Evolutionary conservation across 1,140 invertebrate species (phyloP).

Genomic region (Pseudobourletiella spinata): DNA sequence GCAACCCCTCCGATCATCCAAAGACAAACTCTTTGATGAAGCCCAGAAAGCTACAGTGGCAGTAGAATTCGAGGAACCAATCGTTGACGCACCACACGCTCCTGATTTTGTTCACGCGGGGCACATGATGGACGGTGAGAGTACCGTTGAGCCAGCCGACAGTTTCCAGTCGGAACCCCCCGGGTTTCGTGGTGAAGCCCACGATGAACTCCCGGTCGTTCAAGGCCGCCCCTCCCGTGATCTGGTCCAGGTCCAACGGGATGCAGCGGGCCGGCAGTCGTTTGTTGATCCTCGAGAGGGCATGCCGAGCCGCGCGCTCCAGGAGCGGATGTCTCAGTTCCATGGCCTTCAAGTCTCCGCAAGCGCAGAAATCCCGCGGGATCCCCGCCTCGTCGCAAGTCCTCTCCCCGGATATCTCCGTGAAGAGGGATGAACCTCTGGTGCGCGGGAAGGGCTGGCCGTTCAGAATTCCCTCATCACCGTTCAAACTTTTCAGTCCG

Average conservation of each 20-base stretch:
- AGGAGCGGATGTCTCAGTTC: background rate
- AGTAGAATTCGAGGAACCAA: background rate
- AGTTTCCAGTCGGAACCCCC: slow-evolving; percentile 29
- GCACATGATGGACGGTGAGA: too few species aligned
- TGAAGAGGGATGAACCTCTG: slow-evolving; percentile 22
- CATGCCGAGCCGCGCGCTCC: background rate
- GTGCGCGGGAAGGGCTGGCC: background rate
- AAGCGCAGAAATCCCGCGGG: slow-evolving; percentile 26
- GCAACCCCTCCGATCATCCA: too few species aligned
- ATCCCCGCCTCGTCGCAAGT: slow-evolving; percentile 25
- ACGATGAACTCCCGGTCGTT: slow-evolving; percentile 16
- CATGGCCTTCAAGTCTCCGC: slow-evolving; percentile 12
- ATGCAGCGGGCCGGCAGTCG: slow-evolving; percentile 14
- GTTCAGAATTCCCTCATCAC: background rate
- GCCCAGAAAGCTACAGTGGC: background rate
- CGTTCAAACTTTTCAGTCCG: background rate
- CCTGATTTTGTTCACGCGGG: background rate
- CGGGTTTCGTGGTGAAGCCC: slow-evolving; percentile 22
- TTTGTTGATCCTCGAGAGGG: slow-evolving; percentile 21
- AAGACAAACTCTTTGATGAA: background rate
- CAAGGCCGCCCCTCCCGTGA: slow-evolving; percentile 13
- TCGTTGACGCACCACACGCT: background rate
- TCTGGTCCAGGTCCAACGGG: background rate
- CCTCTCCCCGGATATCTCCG: slow-evolving; percentile 4
- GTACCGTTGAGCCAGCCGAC: background rate